These are phyloP conservation scores for Artemisiospiza belli DNA, from an alignment of 2,113 vertebrate genomes.

Conservation along the genomic window DNA sequence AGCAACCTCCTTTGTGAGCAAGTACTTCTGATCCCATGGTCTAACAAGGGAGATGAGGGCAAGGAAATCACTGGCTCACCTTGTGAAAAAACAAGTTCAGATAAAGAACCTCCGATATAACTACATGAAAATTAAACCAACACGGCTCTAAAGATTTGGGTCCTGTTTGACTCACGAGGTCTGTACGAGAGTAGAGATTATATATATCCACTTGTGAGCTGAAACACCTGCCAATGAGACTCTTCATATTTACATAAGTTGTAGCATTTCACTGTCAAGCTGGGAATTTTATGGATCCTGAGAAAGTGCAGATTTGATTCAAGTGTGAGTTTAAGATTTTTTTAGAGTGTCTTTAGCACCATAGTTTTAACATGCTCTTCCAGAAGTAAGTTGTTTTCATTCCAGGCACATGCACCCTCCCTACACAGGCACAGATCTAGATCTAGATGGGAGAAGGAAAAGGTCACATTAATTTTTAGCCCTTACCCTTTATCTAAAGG, in stretches of 20 bases:
- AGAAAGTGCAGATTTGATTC: background rate
- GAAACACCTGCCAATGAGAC: background rate
- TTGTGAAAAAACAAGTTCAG: rapidly evolving
- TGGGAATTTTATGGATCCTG: rapidly evolving
- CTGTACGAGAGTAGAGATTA: background rate
- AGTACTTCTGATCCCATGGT: background rate
- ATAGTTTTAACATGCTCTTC: background rate
- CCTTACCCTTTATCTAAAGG: constrained; percentile 10
- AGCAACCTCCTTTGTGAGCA: background rate
- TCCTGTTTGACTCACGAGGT: rapidly evolving
- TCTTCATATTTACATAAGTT: background rate
- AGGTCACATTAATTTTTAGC: constrained; percentile 13
- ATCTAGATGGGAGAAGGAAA: background rate
- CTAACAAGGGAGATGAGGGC: background rate
- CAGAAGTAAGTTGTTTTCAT: constrained; percentile 18
- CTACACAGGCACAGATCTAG: background rate
- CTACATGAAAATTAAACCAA: background rate
- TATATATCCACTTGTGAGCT: background rate
- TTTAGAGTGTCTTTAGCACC: background rate
- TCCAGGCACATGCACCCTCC: background rate
- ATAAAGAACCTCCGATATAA: background rate
- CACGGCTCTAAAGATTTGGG: background rate
- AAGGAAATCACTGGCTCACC: rapidly evolving
- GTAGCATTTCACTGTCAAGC: background rate
- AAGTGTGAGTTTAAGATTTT: background rate